Evolutionary conservation across 2,113 vertebrate genomes (phyloP), one percentile per base, ranked within the genome.

Genomic region (Tetraodon nigroviridis): DNA sequence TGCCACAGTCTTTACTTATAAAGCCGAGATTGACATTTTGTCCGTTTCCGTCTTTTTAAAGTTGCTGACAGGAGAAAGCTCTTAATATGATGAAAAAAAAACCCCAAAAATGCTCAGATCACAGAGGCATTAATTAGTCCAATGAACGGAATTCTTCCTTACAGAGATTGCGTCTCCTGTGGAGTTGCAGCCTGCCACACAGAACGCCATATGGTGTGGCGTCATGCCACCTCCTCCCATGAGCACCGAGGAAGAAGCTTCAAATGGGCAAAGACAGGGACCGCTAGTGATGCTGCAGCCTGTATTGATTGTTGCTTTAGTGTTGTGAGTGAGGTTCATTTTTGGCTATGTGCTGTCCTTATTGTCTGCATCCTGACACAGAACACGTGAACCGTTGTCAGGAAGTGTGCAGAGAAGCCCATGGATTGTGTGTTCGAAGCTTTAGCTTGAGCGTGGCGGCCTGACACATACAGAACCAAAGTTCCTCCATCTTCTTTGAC

Each of bases 201-300:
- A 76, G 20, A 27, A 54, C 32, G 58, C 75, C 86, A 86, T 86
- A 85, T 86, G 85, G 82, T 11, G 54, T 75, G 76, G 75, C 68
- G 19, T 32, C 6, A 50, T 73, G 81, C 85, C 84, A 77, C 50
- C 37, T 32, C 56, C 63, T 64, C 55, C 52, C 7, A 37, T 48
- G 54, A 45, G 55, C 50, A 40, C 60, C 32, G 14, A 56, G 59
- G 65, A 40, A 24, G 42, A 14, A 64, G 67, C 61, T 68, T 76
- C 21, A 72, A 81, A 78, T 65, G 69, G 67, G 72, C 77, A 65
- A 60, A 76, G 69, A 61, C 17, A 14, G 56, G 27, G 62, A 58
- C 4, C 52, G 24, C 20, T 65, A 60, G 62, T 58, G 60, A 64
- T 56, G 67, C 70, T 59, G 55, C 61, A 57, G 75, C 62, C 73